Percentiles rank a stretch among this genome's conserved stretches.
Conservation (phyloP, 2,888 invertebrate species). For the Eilema depressum region DNA sequence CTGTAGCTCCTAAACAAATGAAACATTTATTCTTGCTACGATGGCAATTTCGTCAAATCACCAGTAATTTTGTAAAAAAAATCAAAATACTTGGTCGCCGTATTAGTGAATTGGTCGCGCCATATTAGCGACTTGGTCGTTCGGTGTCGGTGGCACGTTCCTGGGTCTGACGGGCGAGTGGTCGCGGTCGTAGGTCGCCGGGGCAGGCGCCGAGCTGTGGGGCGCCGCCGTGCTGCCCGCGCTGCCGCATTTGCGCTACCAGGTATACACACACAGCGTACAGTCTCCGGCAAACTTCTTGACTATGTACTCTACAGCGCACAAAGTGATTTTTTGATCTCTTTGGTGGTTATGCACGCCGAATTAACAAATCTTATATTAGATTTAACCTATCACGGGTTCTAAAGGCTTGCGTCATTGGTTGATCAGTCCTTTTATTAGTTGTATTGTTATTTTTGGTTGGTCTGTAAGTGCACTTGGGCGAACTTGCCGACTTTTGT, state of each 20-base stretch:
- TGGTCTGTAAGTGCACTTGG: no score
- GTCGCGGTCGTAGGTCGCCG: constrained; percentile 39
- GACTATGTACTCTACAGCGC: no score
- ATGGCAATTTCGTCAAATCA: background rate
- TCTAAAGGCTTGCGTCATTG: no score
- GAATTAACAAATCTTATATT: no score
- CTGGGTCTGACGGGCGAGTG: constrained; percentile 12
- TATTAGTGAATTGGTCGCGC: constrained; percentile 4
- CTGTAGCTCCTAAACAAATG: background rate
- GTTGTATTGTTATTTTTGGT: no score
- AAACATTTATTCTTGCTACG: background rate
- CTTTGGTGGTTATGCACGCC: no score
- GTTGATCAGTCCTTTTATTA: no score
- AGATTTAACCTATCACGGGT: no score
- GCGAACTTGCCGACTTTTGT: no score
- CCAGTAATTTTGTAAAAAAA: background rate
- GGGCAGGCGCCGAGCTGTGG: constrained; percentile 71
- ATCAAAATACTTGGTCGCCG: background rate
- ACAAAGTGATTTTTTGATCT: no score
- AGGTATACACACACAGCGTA: constrained; percentile 59
- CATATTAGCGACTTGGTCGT: background rate
- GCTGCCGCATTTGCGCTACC: constrained; percentile 74
- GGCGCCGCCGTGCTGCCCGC: constrained; percentile 73
- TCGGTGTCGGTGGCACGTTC: constrained; percentile 9
- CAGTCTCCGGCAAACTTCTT: no score